Conservation (phyloP, 1,140 invertebrate genomes). For the Coenobita brevimanus region DNA sequence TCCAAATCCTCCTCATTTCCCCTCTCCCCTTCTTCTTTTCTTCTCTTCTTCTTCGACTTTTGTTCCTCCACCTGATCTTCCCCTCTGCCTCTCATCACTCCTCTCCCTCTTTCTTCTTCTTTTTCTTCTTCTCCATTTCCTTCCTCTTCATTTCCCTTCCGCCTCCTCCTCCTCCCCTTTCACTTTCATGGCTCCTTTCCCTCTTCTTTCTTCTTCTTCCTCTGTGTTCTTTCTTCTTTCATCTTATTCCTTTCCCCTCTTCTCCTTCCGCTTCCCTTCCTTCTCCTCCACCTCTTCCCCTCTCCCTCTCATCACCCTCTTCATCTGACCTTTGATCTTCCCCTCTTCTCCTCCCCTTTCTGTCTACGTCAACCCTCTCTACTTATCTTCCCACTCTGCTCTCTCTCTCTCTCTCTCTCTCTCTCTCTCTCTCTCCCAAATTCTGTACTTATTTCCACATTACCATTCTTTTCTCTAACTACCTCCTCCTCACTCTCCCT, state of each 20-base stretch:
- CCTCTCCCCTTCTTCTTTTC: conserved; percentile 10
- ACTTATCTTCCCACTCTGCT: too few relatives aligned
- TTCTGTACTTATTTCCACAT: not conserved
- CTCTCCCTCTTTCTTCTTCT: not conserved
- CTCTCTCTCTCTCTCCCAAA: conserved; percentile 5
- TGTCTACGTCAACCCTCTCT: too few relatives aligned
- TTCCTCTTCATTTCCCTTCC: not conserved
- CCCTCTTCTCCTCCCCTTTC: too few relatives aligned
- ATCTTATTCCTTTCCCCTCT: too few relatives aligned
- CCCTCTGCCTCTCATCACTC: not conserved
- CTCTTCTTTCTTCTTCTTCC: not conserved
- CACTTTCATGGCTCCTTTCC: too few relatives aligned
- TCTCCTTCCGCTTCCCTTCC: too few relatives aligned
- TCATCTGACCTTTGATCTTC: too few relatives aligned
- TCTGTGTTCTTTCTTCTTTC: not conserved
- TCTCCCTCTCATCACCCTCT: too few relatives aligned
- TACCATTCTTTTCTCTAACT: not conserved
- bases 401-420: not conserved
- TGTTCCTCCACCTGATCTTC: not conserved
- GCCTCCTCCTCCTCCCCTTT: too few relatives aligned
- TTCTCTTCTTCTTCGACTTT: too few relatives aligned
- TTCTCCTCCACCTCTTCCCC: too few relatives aligned
- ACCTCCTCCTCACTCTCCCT: not conserved
- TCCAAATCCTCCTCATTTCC: not conserved
- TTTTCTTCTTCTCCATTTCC: not conserved